Base-by-base conservation (phyloP, 2,113 vertebrate genomes). In the Hippocampus zosterae region DNA sequence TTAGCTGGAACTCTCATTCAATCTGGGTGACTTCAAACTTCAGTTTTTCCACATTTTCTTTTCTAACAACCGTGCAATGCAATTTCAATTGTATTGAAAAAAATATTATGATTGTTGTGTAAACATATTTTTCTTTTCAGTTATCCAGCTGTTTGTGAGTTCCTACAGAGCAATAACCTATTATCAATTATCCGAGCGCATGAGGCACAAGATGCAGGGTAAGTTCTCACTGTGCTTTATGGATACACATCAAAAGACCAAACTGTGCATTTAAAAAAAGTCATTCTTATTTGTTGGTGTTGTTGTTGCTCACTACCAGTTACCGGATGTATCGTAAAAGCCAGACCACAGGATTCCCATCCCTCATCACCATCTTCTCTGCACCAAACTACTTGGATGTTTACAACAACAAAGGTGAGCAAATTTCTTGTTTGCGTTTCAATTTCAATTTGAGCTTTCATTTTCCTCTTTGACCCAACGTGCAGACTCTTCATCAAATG, bases 81-180 rank as follows among this genome's bases (percentile, higher is more conserved):
- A 50, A 27, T 29, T 33, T 59, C 56, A 7, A 6, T 25, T 29
- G 16, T 29, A 59, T 70, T 10, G 59, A 50, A 50, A 48, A 48
- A 19, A 19, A 50, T 18, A 50, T 18, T 50, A 3, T 18, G 18
- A 19, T 18, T 15, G 12, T 50, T 50, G 16, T 19, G 5, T 37
- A 19, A 5, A 18, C 29, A 8, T 61, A 6, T 3, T 16, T 68
- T 18, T 56, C 57, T 56, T 66, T 77, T 78, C 92, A 99, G 97
- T 93, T 99, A 99, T 82, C 95, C 97, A 10, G 97, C 97, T 83
- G 97, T 99, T 16, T 99, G 97, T 81, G 97, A 99, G 89, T 99
- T 99, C 92, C 92, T 99, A 91, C 97, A 99, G 93, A 97, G 98
- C 93, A 99, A 99, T 94, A 99, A 99, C 88, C 93, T 99, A 91